phyloP scores from a whole-genome alignment of 2,888 invertebrate genomes.

The Mongoloraphidia duomilia region DNA sequence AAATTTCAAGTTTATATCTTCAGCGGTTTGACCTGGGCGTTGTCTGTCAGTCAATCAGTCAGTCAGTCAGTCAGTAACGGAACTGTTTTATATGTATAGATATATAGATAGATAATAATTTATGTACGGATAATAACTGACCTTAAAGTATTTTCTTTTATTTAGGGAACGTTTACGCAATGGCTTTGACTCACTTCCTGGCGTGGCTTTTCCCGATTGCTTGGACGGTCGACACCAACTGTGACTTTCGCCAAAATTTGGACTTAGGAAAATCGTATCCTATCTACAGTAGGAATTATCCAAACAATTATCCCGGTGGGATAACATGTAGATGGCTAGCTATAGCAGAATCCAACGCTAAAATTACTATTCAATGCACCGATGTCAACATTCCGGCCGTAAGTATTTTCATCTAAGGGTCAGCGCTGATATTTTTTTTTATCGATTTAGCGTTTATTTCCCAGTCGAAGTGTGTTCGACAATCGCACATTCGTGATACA shows the following conservation, averaged over 20 bases:
- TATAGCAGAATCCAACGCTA: conserved; percentile 28
- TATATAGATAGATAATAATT: no score
- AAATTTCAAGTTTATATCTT: no score
- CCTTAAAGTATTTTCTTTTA: background rate
- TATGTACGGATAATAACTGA: no score
- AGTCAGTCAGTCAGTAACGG: no score
- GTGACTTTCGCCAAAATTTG: conserved; percentile 32
- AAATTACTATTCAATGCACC: conserved; percentile 33
- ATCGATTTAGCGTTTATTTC: no score
- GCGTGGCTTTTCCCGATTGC: conserved; percentile 22
- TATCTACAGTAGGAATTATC: conserved; percentile 35
- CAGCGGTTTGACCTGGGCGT: no score
- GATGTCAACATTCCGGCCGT: conserved; percentile 35
- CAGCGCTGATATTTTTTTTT: background rate
- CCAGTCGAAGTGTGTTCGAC: no score
- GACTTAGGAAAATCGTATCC: conserved; percentile 27
- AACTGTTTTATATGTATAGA: no score
- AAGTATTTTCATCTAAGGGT: conserved; percentile 15
- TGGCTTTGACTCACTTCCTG: conserved; percentile 20
- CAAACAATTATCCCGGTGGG: conserved; percentile 26
- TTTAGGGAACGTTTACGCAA: conserved; percentile 7
- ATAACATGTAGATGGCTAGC: conserved; percentile 37
- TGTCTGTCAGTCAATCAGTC: no score
- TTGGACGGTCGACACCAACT: conserved; percentile 25
- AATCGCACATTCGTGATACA: no score